Evolutionary conservation across 2,113 vertebrate genomes (phyloP), one percentile per base, ranked within the genome.

Genomic region (Neofelis nebulosa): DNA sequence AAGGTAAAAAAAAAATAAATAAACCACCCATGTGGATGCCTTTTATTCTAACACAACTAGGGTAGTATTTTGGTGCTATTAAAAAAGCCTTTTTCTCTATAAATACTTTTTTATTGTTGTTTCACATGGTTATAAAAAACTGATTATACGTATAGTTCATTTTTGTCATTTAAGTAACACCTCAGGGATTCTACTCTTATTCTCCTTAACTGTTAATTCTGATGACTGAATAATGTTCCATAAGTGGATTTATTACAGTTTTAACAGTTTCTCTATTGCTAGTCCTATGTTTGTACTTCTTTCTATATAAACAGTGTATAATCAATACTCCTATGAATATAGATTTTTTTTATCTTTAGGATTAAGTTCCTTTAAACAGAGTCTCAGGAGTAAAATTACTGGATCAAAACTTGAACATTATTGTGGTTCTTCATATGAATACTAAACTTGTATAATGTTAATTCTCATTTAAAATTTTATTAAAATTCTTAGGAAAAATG

Each of bases 301-400:
- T 96, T 87, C 61, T 96, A 69, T 33, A 78, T 57, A 96, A 85
- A 71, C 36, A 88, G 33, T 61, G 61, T 31, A 63, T 36, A 25
- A 82, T 82, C 66, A 41, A 87, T 69, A 94, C 2, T 31, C 74
- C 8, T n/a, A 6, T 61, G 19, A 97, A 81, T 65, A 90, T 18
- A 5, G 15, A 33, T 36, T 96, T 86, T 78, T 45, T 92, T 87
- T 15, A 88, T 19, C 18, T 82, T 84, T 91, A 89, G 68, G 16
- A 78, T 91, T 96, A 95, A 95, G 45, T 89, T 87, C 61, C 74
- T 95, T 95, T 80, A 85, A 85, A 55, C 7, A 81, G 36, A 93
- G 8, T 85, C 68, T 76, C 12, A 71, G 41, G 7, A 97, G 52
- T 83, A 95, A 78, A 90, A 96, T 45, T 88, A 86, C 8, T 81